Evolutionary conservation across 1,140 invertebrate genomes (phyloP).

Genomic region (Kradibia gibbosae): DNA sequence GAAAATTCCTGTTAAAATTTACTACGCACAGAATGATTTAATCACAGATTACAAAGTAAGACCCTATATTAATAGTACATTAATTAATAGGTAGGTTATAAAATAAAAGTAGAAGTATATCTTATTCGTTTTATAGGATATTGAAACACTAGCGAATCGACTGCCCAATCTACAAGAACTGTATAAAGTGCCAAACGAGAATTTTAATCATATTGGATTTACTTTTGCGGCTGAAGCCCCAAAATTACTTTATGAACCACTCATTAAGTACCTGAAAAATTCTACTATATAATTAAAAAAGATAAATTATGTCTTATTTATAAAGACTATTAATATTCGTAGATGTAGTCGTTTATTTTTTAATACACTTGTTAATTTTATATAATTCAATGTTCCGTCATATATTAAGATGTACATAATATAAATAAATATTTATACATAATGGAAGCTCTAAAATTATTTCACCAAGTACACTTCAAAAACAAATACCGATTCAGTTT

Average conservation of each 20-base stretch:
- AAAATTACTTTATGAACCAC: slow-evolving; percentile 58
- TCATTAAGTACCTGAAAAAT: slow-evolving; percentile 56
- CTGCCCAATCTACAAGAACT: slow-evolving; percentile 70
- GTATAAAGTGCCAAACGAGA: slow-evolving; percentile 72
- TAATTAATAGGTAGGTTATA: neutral
- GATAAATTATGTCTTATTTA: too few species aligned
- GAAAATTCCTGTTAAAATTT: slow-evolving; percentile 77
- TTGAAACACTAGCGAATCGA: slow-evolving; percentile 72
- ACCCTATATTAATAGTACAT: neutral
- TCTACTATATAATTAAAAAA: slow-evolving; percentile 4
- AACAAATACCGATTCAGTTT: too few species aligned
- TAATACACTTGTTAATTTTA: neutral
- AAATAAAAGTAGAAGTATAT: neutral
- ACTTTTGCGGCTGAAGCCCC: slow-evolving; percentile 74
- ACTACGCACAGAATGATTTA: slow-evolving; percentile 82
- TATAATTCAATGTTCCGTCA: neutral
- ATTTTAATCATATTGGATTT: slow-evolving; percentile 84
- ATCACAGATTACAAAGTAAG: slow-evolving; percentile 66
- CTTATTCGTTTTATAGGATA: slow-evolving; percentile 71
- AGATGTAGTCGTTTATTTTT: neutral
- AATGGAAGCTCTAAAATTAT: too few species aligned
- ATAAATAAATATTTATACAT: too few species aligned
- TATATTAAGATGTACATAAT: neutral
- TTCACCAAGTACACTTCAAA: too few species aligned
- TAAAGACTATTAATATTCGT: neutral